Evolutionary conservation across 1,140 invertebrate species (phyloP), one percentile per base, ranked within the genome.

Genomic region (Euura lappo): DNA sequence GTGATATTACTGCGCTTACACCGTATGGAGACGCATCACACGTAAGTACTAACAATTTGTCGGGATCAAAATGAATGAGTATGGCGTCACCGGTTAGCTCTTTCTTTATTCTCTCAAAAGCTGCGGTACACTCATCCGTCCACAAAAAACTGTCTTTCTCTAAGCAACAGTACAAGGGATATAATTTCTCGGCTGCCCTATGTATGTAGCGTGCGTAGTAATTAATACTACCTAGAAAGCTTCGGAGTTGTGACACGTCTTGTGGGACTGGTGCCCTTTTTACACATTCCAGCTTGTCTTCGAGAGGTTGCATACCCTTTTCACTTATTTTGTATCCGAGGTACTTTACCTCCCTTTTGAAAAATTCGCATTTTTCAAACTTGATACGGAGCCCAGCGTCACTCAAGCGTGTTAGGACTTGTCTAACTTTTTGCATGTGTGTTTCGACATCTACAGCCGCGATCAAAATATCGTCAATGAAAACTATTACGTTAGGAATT

Each of bases 121-220:
- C n/a, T n/a, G n/a, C n/a, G 64, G 75, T 66, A 65, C 78, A 78
- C n/a, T 75, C 67, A 46, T 75, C 45, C 7, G 78, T 71, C 77
- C 79, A 87, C 51, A 72, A 10, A 42, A 75, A 85, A 70, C n/a
- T 78, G 46, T 75, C 73, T 65, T 79, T 76, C 42, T 78, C 71
- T 47, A 77, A 72, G 28, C 80, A 78, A 8, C 75, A 68, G 65
- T 76, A 82, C 65, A 85, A 76, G 2, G 81, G 82, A 7, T 46
- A 47, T 72, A 84, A 74, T 13, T 72, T 75, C 28, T 73, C 51
- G 13, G 78, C 76, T 11, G 84, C 74, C 71, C 85, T 81, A 8
- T 71, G 66, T 43, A 86, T 75, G 75, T 86, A 87, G 72, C 80
- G 79, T 0, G 77, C 72, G 76, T 81, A 83, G 76, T 80, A 83